Base-by-base conservation (phyloP, 2,113 vertebrate genomes). In the Pluvianellus socialis region DNA sequence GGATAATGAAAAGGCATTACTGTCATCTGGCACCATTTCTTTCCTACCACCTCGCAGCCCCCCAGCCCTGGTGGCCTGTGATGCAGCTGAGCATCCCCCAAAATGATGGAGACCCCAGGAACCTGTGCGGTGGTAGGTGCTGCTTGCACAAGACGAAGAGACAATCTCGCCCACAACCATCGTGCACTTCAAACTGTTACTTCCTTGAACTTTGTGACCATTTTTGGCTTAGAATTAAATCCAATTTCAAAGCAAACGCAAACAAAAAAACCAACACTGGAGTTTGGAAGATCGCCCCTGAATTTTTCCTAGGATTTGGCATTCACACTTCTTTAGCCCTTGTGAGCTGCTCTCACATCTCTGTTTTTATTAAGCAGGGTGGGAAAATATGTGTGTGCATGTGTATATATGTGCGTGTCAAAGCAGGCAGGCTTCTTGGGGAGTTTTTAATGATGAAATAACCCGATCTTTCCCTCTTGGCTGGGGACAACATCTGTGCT, bases 1-100 rank as follows among this genome's bases (percentile, higher is more conserved):
- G 79, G 73, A 33, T 81, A 50, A 94, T 96, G 92, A 93, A 95
- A 95, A 92, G 62, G 24, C 80, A 45, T 50, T 22, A 28, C 7
- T 72, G 52, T n/a, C 4, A 0, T 23, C 40, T 40, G 87, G 77
- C 73, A 55, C 12, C 3, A 0, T 18, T 92, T 58, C 35, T 59
- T 32, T 32, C 38, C 15, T 28, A 3, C 16, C 35, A 27, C 83
- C 67, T 76, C 1, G 2, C 14, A 38, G 22, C 5, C 3, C 33
- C 38, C 47, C 16, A n/a, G 59, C 14, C 28, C 58, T 47, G 53
- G 6, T 40, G 33, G 23, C 47, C 38, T 45, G 12, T 12, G 42
- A 17, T 27, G 53, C 12, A 35, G 72, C n/a, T 35, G 66, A 74
- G 59, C 42, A 27, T 55, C 44, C 24, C 17, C n/a, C 4, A 1